A percentile compares a stretch with the other conserved stretches of the same genome.
These are phyloP conservation scores for Apis cerana DNA, from an alignment of 1,140 invertebrate species.

Conservation along the genomic window DNA sequence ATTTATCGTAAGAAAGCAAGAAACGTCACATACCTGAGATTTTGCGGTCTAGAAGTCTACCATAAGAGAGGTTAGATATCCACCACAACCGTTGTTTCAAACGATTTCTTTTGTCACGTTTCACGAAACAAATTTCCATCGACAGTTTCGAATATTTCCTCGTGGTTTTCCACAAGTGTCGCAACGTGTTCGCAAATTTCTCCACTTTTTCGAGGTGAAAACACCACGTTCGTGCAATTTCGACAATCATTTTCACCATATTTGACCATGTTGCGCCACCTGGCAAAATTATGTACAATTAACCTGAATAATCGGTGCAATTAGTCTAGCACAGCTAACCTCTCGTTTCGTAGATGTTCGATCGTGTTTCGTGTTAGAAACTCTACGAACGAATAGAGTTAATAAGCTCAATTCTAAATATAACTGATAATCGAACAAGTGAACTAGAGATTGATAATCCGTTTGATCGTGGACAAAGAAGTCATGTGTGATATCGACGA, in stretches of 20 bases:
- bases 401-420: constrained; percentile 3
- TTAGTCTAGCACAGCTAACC: background rate
- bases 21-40: too few species aligned
- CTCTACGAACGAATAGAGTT: background rate
- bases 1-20: too few species aligned
- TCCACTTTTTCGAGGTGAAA: constrained; percentile 20
- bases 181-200: background rate
- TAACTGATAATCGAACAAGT: constrained; percentile 3
- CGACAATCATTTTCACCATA: constrained; percentile 25
- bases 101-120: background rate
- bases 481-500: background rate
- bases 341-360: background rate
- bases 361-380: background rate
- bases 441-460: background rate
- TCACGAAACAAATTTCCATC: background rate
- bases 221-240: background rate
- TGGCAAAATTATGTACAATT: constrained; percentile 14
- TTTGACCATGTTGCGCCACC: background rate
- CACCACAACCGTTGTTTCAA: too few species aligned
- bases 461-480: background rate
- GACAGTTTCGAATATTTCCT: too few species aligned
- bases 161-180: background rate
- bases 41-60: too few species aligned
- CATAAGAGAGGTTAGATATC: too few species aligned
- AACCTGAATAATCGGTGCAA: constrained; percentile 25